Conservation (phyloP, 1,140 invertebrate genomes). For the Leptestheria dahalacensis region DNA sequence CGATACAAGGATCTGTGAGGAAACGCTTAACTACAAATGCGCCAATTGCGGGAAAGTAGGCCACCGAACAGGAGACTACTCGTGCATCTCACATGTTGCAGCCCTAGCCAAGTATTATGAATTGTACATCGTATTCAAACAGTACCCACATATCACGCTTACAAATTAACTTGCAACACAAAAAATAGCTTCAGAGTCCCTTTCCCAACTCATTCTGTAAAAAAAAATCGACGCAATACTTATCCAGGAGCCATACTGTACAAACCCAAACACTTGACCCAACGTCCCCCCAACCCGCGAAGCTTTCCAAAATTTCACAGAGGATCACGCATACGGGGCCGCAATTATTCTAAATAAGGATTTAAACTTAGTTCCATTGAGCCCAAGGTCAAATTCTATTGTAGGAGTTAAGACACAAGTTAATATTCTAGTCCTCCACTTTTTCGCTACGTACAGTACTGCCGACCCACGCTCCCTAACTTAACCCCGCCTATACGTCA, state of each 20-base stretch:
- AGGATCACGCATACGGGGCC: slow-evolving; percentile 6
- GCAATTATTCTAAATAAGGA: not conserved
- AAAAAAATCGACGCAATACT: not conserved
- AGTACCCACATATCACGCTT: not conserved
- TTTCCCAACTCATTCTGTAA: not conserved
- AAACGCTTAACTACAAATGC: not conserved
- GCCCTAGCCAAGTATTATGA: not conserved
- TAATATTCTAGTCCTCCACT: not conserved
- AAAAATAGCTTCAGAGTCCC: not conserved
- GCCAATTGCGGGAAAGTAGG: not conserved
- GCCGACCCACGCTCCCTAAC: not conserved
- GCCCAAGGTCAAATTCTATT: not conserved
- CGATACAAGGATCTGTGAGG: not conserved
- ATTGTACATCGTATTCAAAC: not conserved
- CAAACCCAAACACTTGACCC: too few species aligned
- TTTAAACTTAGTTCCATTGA: not conserved
- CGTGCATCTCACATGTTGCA: not conserved
- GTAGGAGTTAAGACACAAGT: not conserved
- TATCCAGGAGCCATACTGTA: slow-evolving; percentile 3
- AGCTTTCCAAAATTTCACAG: not conserved
- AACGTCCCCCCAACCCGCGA: not conserved
- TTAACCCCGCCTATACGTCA: not conserved
- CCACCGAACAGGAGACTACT: not conserved
- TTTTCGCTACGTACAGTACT: not conserved
- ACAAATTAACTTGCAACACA: slow-evolving; percentile 1